These are phyloP conservation scores for Telmatochromis brachygnathus DNA, from an alignment of 2,113 vertebrate species.

Conservation along the genomic window DNA sequence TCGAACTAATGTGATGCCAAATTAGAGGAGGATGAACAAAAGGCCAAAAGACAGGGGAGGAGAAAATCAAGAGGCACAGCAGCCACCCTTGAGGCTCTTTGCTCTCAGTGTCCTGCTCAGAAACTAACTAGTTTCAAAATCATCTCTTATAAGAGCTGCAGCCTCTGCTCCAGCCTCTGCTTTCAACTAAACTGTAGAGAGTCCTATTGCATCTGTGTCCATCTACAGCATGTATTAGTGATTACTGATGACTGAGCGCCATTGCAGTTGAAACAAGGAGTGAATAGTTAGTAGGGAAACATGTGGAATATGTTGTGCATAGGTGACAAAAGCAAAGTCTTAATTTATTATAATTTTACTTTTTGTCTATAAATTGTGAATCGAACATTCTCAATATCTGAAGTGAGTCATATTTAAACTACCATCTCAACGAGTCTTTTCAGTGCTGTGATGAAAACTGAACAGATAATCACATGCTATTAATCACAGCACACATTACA, in stretches of 20 bases:
- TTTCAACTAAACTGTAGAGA: not conserved
- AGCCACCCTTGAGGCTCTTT: not conserved
- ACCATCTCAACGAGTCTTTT: not conserved
- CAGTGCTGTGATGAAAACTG: not conserved
- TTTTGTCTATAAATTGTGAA: not conserved
- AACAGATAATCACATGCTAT: constrained; percentile 30
- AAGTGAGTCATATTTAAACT: not conserved
- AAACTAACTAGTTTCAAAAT: not conserved
- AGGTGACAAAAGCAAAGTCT: not conserved
- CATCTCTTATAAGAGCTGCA: not conserved
- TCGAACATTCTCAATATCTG: not conserved
- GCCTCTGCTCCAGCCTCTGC: not conserved
- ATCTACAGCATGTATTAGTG: not conserved
- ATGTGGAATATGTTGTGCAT: not conserved
- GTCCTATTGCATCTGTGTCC: not conserved
- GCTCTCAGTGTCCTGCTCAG: not conserved
- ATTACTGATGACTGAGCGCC: not conserved
- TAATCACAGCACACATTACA: constrained; percentile 29
- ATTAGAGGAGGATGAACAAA: not conserved
- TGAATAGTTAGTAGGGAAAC: not conserved
- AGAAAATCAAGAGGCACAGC: not conserved
- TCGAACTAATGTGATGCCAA: not conserved
- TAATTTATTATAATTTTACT: not conserved
- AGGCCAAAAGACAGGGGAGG: not conserved
- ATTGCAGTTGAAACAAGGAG: not conserved